Evolutionary conservation across 2,797 vertebrate genomes (phyloP).

Genomic region (Rhinatrema bivittatum): DNA sequence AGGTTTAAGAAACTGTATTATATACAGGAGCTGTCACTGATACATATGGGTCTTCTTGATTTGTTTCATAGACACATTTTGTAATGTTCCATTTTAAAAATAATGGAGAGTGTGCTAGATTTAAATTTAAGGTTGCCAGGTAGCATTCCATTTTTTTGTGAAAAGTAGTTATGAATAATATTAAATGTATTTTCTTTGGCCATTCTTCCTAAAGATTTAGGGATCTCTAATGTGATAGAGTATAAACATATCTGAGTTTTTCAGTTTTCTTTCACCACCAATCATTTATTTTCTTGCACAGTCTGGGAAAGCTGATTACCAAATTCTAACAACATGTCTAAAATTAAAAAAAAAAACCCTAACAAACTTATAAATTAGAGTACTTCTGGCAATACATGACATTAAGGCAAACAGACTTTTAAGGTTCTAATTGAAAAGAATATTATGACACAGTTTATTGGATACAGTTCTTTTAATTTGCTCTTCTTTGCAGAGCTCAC

Average conservation of each 20-base stretch:
- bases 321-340: too few species aligned
- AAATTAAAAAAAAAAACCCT: too few species aligned
- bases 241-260: not conserved
- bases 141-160: constrained; percentile 1
- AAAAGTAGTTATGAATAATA: constrained; percentile 1
- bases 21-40: constrained; percentile 21
- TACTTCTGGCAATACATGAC: too few species aligned
- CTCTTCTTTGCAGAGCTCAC: too few species aligned
- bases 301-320: too few species aligned
- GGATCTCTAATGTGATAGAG: not conserved
- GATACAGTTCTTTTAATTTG: too few species aligned
- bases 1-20: constrained; percentile 35
- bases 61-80: constrained; percentile 31
- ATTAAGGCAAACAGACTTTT: too few species aligned
- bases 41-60: constrained; percentile 24
- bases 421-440: too few species aligned
- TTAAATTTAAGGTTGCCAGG: constrained; percentile 6
- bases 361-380: too few species aligned
- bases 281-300: too few species aligned
- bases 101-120: constrained; percentile 21
- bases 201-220: not conserved
- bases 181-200: not conserved
- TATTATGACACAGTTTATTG: too few species aligned
- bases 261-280: too few species aligned
- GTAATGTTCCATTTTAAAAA: constrained; percentile 27